Evolutionary conservation across 2,113 vertebrate species (phyloP), one percentile per base, ranked within the genome.

Genomic region (Dolichotis patagonum): DNA sequence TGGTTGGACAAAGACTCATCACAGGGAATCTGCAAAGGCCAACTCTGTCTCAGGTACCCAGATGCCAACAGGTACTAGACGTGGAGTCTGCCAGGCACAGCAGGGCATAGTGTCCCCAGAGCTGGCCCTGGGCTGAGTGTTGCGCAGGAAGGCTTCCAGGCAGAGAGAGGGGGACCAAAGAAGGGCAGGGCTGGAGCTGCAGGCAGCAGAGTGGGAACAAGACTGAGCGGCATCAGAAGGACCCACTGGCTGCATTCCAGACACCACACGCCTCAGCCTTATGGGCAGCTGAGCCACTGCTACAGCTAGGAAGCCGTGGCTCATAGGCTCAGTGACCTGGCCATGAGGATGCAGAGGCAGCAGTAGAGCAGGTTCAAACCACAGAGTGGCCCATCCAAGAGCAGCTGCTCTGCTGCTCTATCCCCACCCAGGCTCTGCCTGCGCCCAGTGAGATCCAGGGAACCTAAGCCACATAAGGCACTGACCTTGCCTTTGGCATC

Each of bases 361-460:
- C 41, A 22, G 38, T 1, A 69, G 46, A 28, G 65, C 85, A 17
- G 12, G 32, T 52, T 56, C 28, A 46, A 67, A 73, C 20, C 32
- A 35, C 5, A 60, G 28, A 69, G 26, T 3, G 14, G 38, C 58
- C 54, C 30, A 17, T 32, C 43, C 0, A 0, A 0, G 54, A 78
- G 43, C 62, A 3, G 4, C 24, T 77, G 0, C 13, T 52, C 65
- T 38, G 32, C 89, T 17, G 7, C 1, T 38, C 8, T 67, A 65
- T 49, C 41, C 24, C 41, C 10, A 3, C 38, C n/a, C n/a, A 41
- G 38, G 0, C 9, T 43, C 65, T 75, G 71, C 84, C 0, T 0
- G 14, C 3, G 54, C 43, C 26, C 80, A 16, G 19, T 20, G 38
- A 49, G 75, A 12, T 0, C 0, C 5, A 16, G 60, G 30, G 77